Conservation (phyloP, 1,140 invertebrate species). For the Meteorus sp. region DNA sequence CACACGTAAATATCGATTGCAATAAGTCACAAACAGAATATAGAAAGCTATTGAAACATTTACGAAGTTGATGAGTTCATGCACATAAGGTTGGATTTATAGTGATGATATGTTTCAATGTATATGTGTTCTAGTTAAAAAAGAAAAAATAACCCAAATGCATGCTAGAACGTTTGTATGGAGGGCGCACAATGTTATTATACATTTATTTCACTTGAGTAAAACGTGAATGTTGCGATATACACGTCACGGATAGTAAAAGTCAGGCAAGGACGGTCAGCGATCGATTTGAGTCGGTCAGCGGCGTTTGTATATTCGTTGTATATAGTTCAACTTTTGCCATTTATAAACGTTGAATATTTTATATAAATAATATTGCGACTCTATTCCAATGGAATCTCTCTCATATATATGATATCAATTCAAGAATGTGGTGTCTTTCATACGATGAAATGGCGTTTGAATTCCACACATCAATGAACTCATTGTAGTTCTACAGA, state of each 20-base stretch:
- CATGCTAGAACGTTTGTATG: no score
- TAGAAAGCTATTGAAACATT: neutral
- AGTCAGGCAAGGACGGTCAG: conserved; percentile 22
- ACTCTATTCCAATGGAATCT: no score
- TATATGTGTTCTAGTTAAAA: neutral
- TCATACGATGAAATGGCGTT: no score
- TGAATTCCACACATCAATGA: no score
- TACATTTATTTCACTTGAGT: conserved; percentile 48
- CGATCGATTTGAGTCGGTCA: conserved; percentile 15
- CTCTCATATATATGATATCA: no score
- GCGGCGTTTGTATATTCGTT: neutral
- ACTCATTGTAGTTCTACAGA: no score
- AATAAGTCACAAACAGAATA: neutral
- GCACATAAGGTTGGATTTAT: neutral
- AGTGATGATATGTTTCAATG: conserved; percentile 7
- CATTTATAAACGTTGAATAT: neutral
- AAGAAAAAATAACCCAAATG: no score
- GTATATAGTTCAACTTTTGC: neutral
- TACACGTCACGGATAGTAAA: neutral
- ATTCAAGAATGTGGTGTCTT: no score
- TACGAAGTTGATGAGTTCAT: neutral
- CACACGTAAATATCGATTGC: neutral
- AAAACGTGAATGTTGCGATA: conserved; percentile 27
- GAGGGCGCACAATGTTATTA: conserved; percentile 36
- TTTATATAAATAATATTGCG: no score